These are phyloP conservation scores for Centropus bengalensis DNA, from an alignment of 2,113 vertebrate species.

Conservation along the genomic window DNA sequence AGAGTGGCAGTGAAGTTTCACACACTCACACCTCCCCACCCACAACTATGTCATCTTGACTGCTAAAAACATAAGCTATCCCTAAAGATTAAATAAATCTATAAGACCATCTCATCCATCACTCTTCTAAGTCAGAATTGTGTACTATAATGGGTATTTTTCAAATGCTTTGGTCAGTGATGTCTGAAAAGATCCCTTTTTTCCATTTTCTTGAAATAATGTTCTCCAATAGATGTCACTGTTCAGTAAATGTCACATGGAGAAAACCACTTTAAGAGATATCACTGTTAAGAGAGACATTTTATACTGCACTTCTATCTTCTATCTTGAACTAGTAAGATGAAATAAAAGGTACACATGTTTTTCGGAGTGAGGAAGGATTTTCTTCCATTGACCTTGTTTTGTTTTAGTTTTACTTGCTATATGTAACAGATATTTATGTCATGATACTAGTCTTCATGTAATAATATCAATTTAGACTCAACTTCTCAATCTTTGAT, in stretches of 20 bases:
- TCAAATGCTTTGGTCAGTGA: background rate
- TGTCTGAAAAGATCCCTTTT: background rate
- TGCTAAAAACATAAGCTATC: background rate
- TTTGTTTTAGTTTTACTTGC: background rate
- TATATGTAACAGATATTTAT: background rate
- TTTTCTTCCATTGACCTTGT: background rate
- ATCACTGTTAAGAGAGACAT: background rate
- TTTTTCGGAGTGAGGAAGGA: background rate
- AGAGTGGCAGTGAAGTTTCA: background rate
- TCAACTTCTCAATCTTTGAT: background rate
- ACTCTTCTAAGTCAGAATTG: background rate
- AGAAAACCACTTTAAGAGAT: background rate
- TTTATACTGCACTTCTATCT: background rate
- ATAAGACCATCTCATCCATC: background rate
- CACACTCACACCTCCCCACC: background rate
- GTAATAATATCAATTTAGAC: background rate
- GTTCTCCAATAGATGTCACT: slow-evolving; percentile 25
- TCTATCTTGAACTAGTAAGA: background rate
- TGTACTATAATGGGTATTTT: background rate
- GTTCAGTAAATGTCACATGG: background rate
- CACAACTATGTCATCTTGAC: background rate
- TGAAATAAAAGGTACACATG: background rate
- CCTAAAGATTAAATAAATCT: background rate
- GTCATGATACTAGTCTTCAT: background rate
- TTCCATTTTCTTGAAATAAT: background rate